Conservation (phyloP, 2,888 invertebrate genomes). For the Selenia dentaria region DNA sequence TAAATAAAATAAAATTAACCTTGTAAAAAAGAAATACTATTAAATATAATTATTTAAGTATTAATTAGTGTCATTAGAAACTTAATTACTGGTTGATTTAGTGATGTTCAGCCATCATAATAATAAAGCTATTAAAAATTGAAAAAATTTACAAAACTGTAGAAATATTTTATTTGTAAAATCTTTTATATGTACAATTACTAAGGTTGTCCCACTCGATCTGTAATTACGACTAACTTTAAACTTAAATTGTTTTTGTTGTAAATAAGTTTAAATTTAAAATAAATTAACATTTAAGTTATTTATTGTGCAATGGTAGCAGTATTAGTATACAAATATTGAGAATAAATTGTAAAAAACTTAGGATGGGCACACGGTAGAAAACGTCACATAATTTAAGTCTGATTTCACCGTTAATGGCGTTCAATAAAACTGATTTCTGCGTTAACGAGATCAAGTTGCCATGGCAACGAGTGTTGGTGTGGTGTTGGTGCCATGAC, state of each 20-base stretch:
- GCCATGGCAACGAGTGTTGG: too few species aligned
- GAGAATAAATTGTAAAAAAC: conserved; percentile 48
- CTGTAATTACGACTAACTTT: conserved; percentile 21
- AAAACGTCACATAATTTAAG: too few species aligned
- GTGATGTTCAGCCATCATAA: too few species aligned
- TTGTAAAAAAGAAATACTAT: neutral
- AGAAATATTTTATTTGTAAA: too few species aligned
- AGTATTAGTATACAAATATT: conserved; percentile 70
- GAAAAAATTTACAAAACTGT: too few species aligned
- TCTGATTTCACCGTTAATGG: too few species aligned
- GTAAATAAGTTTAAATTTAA: conserved; percentile 46
- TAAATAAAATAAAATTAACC: neutral
- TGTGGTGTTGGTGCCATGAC: too few species aligned
- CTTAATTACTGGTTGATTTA: neutral
- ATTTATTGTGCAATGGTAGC: conserved; percentile 84
- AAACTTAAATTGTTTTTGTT: conserved; percentile 56
- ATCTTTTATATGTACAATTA: neutral
- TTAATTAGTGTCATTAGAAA: neutral
- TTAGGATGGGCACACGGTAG: conserved; percentile 11
- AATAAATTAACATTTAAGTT: conserved; percentile 66
- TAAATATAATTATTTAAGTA: neutral
- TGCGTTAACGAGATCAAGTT: too few species aligned
- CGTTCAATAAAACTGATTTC: too few species aligned
- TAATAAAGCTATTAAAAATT: too few species aligned
- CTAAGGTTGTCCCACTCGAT: conserved; percentile 54